phyloP scores from a whole-genome alignment of 2,888 invertebrate genomes.

The Microctonus hyperodae region DNA sequence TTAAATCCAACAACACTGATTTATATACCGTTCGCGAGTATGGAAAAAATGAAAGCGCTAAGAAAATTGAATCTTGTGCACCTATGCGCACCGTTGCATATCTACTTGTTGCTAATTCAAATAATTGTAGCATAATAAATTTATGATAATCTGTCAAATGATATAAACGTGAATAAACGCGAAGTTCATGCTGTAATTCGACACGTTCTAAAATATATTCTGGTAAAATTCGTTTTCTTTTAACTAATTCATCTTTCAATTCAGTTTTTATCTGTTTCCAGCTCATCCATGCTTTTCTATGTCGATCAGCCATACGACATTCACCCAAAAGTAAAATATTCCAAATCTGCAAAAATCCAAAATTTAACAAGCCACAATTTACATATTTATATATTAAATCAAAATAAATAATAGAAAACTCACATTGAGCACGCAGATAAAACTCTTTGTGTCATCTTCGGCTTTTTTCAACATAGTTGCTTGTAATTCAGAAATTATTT shows the following conservation, averaged over 20 bases:
- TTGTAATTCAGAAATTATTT: constrained; percentile 71
- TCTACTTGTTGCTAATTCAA: constrained; percentile 71
- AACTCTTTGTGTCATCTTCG: constrained; percentile 82
- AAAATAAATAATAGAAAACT: constrained; percentile 48
- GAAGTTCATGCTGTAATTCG: constrained; percentile 49
- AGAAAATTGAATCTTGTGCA: constrained; percentile 73
- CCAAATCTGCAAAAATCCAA: constrained; percentile 70
- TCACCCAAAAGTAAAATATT: constrained; percentile 68
- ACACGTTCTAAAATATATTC: constrained; percentile 46
- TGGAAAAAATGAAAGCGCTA: constrained; percentile 71
- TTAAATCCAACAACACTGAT: constrained; percentile 69
- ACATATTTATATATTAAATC: not conserved
- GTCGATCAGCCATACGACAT: constrained; percentile 65
- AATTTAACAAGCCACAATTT: not conserved
- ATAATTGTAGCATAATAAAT: constrained; percentile 69
- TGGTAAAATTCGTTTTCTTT: constrained; percentile 66
- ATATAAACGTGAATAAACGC: constrained; percentile 62
- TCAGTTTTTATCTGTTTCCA: constrained; percentile 71
- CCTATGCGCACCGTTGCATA: constrained; percentile 74
- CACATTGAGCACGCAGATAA: constrained; percentile 66
- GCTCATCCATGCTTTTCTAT: constrained; percentile 73
- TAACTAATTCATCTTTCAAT: constrained; percentile 71
- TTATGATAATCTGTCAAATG: constrained; percentile 70
- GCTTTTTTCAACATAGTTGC: constrained; percentile 70
- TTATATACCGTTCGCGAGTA: constrained; percentile 75